phyloP scores from a whole-genome alignment of 2,113 vertebrate genomes.

The Mesoclemmys tuberculata region DNA sequence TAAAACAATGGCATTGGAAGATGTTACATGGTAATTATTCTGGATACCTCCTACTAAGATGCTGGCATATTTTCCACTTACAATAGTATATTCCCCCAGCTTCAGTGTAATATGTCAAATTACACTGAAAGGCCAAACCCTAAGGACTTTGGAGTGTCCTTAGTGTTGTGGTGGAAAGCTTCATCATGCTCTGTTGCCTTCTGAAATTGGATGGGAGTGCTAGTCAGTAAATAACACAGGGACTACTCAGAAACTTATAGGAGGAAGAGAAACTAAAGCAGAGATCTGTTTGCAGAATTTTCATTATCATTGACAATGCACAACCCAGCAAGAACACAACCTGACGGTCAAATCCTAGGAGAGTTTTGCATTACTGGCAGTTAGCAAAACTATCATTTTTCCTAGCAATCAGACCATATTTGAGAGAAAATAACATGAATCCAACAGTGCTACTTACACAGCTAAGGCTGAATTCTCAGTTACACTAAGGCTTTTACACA shows the following conservation, averaged over 20 bases:
- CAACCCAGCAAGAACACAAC: not conserved
- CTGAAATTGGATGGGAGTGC: not conserved
- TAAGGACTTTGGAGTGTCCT: not conserved
- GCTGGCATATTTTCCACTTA: not conserved
- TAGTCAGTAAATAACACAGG: not conserved
- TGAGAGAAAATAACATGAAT: not conserved
- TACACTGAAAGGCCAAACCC: rapidly evolving
- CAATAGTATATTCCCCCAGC: not conserved
- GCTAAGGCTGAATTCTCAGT: not conserved
- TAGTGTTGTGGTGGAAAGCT: not conserved
- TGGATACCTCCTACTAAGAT: not conserved
- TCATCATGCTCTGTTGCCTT: not conserved
- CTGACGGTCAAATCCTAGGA: not conserved
- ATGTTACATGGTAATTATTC: not conserved
- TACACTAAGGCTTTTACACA: not conserved
- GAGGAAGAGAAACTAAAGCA: not conserved
- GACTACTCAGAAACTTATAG: not conserved
- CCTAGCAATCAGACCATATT: not conserved
- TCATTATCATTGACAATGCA: not conserved
- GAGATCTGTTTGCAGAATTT: not conserved
- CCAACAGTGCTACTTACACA: not conserved
- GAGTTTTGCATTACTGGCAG: not conserved
- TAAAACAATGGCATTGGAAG: not conserved
- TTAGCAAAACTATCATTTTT: not conserved
- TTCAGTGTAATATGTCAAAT: not conserved